Conservation (phyloP, 2,797 vertebrate species). For the Melanotaenia maccullochi region DNA sequence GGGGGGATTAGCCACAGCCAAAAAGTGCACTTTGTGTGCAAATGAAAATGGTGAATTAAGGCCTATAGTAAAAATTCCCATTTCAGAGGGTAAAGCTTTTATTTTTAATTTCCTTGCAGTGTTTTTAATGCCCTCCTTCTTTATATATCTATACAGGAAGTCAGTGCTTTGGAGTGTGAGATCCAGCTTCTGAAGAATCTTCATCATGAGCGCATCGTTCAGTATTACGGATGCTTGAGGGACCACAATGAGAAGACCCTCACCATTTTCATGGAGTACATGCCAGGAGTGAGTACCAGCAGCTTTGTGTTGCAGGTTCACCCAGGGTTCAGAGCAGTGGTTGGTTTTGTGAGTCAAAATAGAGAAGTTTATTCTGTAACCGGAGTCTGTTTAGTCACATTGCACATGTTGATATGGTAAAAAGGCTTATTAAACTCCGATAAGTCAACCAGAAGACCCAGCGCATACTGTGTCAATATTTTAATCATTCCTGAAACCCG, state of each 20-base stretch:
- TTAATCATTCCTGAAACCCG: neutral
- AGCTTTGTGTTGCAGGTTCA: neutral
- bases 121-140: neutral
- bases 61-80: neutral
- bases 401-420: neutral
- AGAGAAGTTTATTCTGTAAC: neutral
- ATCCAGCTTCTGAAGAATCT: constrained; percentile 98
- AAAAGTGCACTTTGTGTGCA: neutral
- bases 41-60: constrained; percentile 4
- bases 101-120: neutral
- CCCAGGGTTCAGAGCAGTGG: neutral
- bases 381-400: neutral
- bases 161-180: constrained; percentile 96
- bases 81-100: neutral
- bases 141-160: constrained; percentile 83
- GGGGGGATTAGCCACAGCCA: fast-evolving
- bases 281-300: constrained; percentile 90
- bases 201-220: constrained; percentile 95
- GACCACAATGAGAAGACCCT: constrained; percentile 94
- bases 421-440: neutral
- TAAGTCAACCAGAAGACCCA: neutral
- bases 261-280: constrained; percentile 99
- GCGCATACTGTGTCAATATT: neutral
- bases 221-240: constrained; percentile 94
- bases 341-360: neutral